Evolutionary conservation across 2,797 vertebrate genomes (phyloP).

Genomic region (Muraenolepis orangiensis): DNA sequence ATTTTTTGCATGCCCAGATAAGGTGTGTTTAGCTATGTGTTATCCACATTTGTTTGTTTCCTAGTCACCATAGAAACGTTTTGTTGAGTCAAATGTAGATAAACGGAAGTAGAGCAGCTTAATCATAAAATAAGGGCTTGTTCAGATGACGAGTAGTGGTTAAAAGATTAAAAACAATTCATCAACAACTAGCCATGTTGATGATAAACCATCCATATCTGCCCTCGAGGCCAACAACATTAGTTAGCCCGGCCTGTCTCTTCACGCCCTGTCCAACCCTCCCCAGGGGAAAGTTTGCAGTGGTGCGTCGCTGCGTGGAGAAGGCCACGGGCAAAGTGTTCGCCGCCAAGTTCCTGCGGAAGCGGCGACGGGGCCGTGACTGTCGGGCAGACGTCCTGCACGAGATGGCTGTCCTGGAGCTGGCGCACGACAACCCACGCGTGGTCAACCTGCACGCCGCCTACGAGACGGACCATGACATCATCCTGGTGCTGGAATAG

Average conservation of each 20-base stretch:
- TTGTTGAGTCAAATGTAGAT: neutral
- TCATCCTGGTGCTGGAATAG: constrained; percentile 90
- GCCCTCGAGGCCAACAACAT: neutral
- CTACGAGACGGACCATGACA: constrained; percentile 88
- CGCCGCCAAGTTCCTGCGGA: constrained; percentile 92
- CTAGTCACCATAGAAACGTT: neutral
- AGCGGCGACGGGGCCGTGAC: constrained; percentile 89
- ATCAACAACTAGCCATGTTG: neutral
- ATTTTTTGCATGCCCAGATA: neutral
- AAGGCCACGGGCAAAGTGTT: constrained; percentile 89
- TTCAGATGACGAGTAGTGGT: neutral
- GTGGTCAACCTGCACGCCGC: constrained; percentile 89
- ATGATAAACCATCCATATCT: neutral
- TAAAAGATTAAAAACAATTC: neutral
- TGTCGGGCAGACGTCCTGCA: constrained; percentile 89
- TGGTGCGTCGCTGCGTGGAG: constrained; percentile 90
- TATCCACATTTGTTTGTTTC: neutral
- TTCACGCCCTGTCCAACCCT: neutral
- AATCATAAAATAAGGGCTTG: neutral
- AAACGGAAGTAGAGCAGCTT: neutral
- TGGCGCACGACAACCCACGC: constrained; percentile 77
- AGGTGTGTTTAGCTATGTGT: constrained; percentile 3
- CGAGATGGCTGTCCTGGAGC: constrained; percentile 92
- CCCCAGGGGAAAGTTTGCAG: constrained; percentile 88
- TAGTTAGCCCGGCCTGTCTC: too few species aligned